Evolutionary conservation across 2,888 invertebrate genomes (phyloP).

Genomic region (Parapristionchus giblindavisi): DNA sequence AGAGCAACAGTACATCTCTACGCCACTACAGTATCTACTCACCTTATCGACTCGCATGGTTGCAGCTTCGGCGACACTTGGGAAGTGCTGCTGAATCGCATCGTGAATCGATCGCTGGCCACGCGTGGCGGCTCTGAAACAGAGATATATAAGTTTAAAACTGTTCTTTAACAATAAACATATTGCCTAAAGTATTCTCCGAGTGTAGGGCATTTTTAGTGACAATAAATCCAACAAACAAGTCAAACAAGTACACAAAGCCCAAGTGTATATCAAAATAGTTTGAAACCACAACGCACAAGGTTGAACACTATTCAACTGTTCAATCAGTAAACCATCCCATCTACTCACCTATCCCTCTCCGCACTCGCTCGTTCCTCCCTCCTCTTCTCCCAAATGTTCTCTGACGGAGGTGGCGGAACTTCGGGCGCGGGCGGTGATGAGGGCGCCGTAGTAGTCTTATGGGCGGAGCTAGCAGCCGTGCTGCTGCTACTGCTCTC

Average conservation of each 20-base stretch:
- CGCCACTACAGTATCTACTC: background rate
- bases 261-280: no score
- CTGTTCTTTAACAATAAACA: no score
- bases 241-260: no score
- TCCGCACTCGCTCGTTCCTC: slow-evolving; percentile 62
- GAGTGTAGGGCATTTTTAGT: no score
- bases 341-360: slow-evolving; percentile 48
- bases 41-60: slow-evolving; percentile 52
- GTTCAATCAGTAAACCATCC: no score
- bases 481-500: slow-evolving; percentile 2
- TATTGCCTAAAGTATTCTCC: no score
- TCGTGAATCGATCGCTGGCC: no score
- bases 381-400: slow-evolving; percentile 66
- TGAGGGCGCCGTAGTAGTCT: background rate
- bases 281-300: no score
- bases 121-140: no score
- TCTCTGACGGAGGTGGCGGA: slow-evolving; percentile 51
- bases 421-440: background rate
- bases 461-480: background rate
- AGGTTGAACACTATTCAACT: no score
- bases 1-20: background rate
- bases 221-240: no score
- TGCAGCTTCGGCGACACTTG: slow-evolving; percentile 49
- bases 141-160: slow-evolving; percentile 1
- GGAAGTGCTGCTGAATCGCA: slow-evolving; percentile 56